Evolutionary conservation across 2,888 invertebrate species (phyloP).

Genomic region (Lycia hirtaria): DNA sequence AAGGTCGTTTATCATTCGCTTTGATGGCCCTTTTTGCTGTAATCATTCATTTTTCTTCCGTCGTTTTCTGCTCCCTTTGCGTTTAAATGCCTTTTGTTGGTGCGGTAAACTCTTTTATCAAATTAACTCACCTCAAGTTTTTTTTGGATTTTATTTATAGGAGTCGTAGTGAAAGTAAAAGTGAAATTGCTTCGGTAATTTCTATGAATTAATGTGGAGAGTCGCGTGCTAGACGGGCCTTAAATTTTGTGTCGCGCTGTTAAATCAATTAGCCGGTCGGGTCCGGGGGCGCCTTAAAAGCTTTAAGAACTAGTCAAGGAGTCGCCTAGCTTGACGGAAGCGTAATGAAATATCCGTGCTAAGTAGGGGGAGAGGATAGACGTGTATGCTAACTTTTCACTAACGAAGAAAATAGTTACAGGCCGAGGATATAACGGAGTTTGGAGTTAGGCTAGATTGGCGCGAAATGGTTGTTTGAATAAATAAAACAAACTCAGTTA

Average conservation of each 20-base stretch:
- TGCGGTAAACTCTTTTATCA: constrained; percentile 69
- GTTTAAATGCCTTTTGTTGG: constrained; percentile 79
- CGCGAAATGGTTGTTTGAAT: too few species aligned
- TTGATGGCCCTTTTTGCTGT: constrained; percentile 84
- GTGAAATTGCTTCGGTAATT: constrained; percentile 45
- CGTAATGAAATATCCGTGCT: constrained; percentile 35
- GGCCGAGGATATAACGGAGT: not conserved
- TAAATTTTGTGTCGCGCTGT: constrained; percentile 60
- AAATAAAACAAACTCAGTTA: too few species aligned
- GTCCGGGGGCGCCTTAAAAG: constrained; percentile 58
- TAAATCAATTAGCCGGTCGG: constrained; percentile 64
- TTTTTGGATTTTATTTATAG: constrained; percentile 42
- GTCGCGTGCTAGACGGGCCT: constrained; percentile 60
- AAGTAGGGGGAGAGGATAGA: constrained; percentile 20
- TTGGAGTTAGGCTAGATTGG: not conserved
- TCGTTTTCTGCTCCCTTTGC: constrained; percentile 81
- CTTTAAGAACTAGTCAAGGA: constrained; percentile 52
- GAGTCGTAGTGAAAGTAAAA: constrained; percentile 41
- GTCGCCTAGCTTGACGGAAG: constrained; percentile 35
- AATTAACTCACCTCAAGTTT: constrained; percentile 66
- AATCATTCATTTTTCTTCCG: constrained; percentile 85
- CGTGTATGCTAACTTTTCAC: constrained; percentile 17
- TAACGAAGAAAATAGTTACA: constrained; percentile 6
- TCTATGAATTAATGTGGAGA: constrained; percentile 51
- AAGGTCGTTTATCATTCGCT: constrained; percentile 85